Conservation (phyloP, 2,113 vertebrate genomes). For the Mystacornis crossleyi region DNA sequence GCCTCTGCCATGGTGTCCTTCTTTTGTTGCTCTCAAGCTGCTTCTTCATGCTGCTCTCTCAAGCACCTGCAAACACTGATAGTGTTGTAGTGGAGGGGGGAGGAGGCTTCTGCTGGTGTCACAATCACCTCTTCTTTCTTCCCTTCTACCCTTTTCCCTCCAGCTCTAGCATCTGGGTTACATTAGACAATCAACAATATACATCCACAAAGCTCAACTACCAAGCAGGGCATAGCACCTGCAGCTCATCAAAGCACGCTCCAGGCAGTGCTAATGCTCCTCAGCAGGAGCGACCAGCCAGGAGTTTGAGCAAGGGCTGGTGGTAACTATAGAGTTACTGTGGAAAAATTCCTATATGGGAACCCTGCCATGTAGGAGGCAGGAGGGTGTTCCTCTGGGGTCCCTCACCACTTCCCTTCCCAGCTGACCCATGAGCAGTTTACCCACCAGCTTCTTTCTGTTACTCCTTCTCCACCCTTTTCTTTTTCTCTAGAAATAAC, state of each 20-base stretch:
- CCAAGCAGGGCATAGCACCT: neutral
- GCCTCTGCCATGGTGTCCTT: neutral
- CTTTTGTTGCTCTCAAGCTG: neutral
- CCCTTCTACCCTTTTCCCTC: neutral
- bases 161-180: neutral
- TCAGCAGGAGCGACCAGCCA: accelerated
- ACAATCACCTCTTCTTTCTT: neutral
- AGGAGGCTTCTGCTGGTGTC: neutral
- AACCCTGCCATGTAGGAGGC: neutral
- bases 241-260: neutral
- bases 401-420: neutral
- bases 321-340: neutral
- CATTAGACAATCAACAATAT: neutral
- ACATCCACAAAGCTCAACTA: neutral
- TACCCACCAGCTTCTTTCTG: neutral
- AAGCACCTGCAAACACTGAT: neutral
- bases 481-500: neutral
- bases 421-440: neutral
- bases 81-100: accelerated
- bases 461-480: neutral
- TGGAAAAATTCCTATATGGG: neutral
- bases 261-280: accelerated
- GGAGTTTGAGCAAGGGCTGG: neutral
- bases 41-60: neutral
- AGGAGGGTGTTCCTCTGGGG: neutral